Conservation (phyloP, 2,888 invertebrate genomes). For the Coelopa pilipes region DNA sequence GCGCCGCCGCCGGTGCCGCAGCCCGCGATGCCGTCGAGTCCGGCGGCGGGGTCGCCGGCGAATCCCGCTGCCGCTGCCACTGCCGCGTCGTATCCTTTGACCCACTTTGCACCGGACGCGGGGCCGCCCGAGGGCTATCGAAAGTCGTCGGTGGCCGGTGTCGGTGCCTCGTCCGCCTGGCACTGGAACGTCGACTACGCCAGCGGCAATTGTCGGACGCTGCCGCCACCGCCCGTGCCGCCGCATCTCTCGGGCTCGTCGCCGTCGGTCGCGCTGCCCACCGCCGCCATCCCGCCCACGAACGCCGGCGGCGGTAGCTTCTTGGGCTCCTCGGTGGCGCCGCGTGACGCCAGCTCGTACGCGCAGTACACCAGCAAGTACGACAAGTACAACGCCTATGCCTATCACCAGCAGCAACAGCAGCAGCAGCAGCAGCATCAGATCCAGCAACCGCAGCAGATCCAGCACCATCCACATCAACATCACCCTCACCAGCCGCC, state of each 20-base stretch:
- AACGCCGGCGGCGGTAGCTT: constrained; percentile 40
- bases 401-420: constrained; percentile 37
- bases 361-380: constrained; percentile 47
- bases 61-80: constrained; percentile 3
- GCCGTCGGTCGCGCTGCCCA: constrained; percentile 34
- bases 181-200: constrained; percentile 56
- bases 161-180: constrained; percentile 43
- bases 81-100: constrained; percentile 21
- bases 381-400: constrained; percentile 51
- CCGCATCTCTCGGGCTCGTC: constrained; percentile 33
- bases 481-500: constrained; percentile 38
- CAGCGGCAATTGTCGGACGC: constrained; percentile 49
- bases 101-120: constrained; percentile 33
- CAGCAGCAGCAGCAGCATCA: constrained; percentile 12
- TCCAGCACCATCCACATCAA: constrained; percentile 42
- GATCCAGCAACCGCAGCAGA: not conserved
- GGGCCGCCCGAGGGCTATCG: constrained; percentile 47
- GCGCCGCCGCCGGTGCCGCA: constrained; percentile 42
- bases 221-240: constrained; percentile 43
- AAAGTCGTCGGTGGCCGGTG: constrained; percentile 44
- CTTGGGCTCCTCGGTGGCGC: constrained; percentile 39
- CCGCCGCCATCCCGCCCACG: constrained; percentile 44
- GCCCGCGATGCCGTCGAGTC: constrained; percentile 17
- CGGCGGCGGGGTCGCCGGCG: constrained; percentile 4
- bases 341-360: constrained; percentile 42